phyloP scores from a whole-genome alignment of 2,888 invertebrate species.

The Unio delphinus region DNA sequence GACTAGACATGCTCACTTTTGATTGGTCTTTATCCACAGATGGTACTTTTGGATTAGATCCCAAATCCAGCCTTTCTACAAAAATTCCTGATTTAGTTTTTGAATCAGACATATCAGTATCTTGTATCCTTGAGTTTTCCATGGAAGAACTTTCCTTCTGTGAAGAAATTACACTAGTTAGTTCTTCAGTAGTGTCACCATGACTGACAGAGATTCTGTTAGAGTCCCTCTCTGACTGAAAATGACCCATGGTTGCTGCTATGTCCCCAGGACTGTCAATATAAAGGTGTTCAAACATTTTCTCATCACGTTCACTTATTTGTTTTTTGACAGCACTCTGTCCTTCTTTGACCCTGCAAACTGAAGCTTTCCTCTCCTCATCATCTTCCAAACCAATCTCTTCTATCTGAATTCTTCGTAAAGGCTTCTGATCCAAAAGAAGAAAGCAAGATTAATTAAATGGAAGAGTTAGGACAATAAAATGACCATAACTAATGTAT shows the following conservation, averaged over 20 bases:
- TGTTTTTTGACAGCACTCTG: slow-evolving; percentile 47
- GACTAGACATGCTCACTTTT: too few relatives aligned
- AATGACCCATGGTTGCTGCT: slow-evolving; percentile 3
- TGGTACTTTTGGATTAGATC: background rate
- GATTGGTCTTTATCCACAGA: too few relatives aligned
- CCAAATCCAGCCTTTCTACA: slow-evolving; percentile 6
- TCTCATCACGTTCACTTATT: slow-evolving; percentile 43
- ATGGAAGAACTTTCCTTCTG: background rate
- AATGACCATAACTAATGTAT: too few relatives aligned
- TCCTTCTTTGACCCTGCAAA: slow-evolving; percentile 25
- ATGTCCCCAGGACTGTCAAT: slow-evolving; percentile 21
- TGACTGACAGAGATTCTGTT: background rate
- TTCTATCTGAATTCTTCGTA: slow-evolving; percentile 60
- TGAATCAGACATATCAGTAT: slow-evolving; percentile 2
- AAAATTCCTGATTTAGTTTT: background rate
- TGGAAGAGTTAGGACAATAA: too few relatives aligned
- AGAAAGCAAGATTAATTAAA: too few relatives aligned
- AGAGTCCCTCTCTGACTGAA: background rate
- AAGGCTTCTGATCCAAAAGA: slow-evolving; percentile 51
- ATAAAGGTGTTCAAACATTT: slow-evolving; percentile 51
- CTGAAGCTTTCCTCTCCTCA: slow-evolving; percentile 26
- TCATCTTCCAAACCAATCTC: slow-evolving; percentile 62
- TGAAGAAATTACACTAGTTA: slow-evolving; percentile 2
- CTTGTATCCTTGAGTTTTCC: background rate
- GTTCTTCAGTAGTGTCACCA: too few relatives aligned